phyloP scores from a whole-genome alignment of 2,113 vertebrate species.

The Coreoperca whiteheadi region DNA sequence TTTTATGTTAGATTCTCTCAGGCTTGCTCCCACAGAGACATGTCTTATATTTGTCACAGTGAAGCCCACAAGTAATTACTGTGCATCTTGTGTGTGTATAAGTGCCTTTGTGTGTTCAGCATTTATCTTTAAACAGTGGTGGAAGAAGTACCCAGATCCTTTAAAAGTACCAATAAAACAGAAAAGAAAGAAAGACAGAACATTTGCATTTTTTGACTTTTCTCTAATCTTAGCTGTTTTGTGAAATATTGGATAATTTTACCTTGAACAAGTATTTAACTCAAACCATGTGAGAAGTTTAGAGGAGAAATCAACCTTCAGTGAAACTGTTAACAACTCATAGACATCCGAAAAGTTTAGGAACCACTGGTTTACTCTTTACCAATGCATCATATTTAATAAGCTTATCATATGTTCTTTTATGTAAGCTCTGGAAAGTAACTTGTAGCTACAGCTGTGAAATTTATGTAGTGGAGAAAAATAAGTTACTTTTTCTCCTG shows the following conservation, averaged over 20 bases:
- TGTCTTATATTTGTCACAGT: slow-evolving; percentile 60
- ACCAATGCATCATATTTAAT: not conserved
- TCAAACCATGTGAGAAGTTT: not conserved
- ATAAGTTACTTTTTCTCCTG: not conserved
- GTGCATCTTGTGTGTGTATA: slow-evolving; percentile 8
- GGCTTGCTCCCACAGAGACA: slow-evolving; percentile 32
- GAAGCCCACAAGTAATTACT: slow-evolving; percentile 58
- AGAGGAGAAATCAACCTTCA: not conserved
- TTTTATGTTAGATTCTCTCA: slow-evolving; percentile 54
- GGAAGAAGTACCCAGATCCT: not conserved
- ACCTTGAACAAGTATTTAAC: not conserved
- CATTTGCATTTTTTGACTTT: no score
- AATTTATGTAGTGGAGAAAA: not conserved
- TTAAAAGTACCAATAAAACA: not conserved
- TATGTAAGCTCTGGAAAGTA: not conserved
- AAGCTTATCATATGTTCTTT: not conserved
- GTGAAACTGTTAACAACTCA: not conserved
- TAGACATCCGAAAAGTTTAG: not conserved
- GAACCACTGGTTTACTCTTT: not conserved
- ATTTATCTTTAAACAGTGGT: slow-evolving; percentile 6
- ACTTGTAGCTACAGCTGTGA: not conserved
- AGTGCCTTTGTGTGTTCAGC: slow-evolving; percentile 34
- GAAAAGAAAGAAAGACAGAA: not conserved
- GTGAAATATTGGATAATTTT: no score
- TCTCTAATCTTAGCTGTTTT: no score